Percentiles rank a stretch among this genome's conserved stretches.
Evolutionary conservation across 2,888 invertebrate genomes (phyloP).

Genomic region (Erebia ligea): DNA sequence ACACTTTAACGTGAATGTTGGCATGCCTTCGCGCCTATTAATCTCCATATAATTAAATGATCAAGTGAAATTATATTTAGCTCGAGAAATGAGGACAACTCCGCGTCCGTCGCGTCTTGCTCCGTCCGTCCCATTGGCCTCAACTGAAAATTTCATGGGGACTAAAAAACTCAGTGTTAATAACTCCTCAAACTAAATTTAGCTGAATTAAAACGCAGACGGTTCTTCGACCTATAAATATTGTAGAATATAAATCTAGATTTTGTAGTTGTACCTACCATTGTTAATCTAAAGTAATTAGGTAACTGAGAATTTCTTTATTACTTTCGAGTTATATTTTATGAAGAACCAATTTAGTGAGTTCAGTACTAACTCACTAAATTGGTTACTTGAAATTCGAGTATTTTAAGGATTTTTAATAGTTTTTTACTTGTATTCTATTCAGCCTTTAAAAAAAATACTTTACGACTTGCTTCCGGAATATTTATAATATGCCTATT

Average conservation of each 20-base stretch:
- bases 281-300: not conserved
- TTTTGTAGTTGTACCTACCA: not conserved
- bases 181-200: not conserved
- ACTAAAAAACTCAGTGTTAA: constrained; percentile 16
- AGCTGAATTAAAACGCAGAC: constrained; percentile 7
- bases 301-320: too few species aligned
- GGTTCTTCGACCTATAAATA: not conserved
- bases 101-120: constrained; percentile 58
- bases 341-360: too few species aligned
- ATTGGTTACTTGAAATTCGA: too few species aligned
- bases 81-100: constrained; percentile 75
- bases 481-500: too few species aligned
- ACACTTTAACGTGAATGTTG: constrained; percentile 72
- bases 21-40: constrained; percentile 74
- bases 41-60: constrained; percentile 83
- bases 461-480: too few species aligned
- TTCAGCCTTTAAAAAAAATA: too few species aligned
- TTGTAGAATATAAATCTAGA: not conserved
- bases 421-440: too few species aligned
- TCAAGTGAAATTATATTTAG: constrained; percentile 82
- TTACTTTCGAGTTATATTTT: too few species aligned
- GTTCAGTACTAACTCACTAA: too few species aligned
- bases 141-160: constrained; percentile 38
- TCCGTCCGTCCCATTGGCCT: constrained; percentile 54
- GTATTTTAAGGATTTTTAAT: too few species aligned